A percentile compares a stretch with the other conserved stretches of the same genome.
These are phyloP conservation scores for Myanophis thanlyinensis DNA, from an alignment of 2,113 vertebrate genomes.

Conservation along the genomic window DNA sequence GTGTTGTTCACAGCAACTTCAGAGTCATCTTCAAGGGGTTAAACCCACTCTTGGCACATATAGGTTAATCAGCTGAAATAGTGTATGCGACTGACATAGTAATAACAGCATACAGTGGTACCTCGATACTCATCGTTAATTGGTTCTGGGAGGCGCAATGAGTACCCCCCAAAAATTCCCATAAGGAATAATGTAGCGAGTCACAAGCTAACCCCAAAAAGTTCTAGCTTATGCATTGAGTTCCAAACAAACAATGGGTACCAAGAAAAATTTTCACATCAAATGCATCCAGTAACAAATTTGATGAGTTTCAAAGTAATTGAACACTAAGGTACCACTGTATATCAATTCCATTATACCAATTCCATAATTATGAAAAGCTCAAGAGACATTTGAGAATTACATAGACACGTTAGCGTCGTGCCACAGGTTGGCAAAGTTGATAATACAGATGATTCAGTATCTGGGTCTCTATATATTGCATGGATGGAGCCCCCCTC, in stretches of 20 bases:
- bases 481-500: neutral
- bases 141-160: neutral
- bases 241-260: neutral
- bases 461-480: neutral
- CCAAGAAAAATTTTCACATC: neutral
- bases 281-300: neutral
- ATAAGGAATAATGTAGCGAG: neutral
- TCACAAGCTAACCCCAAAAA: neutral
- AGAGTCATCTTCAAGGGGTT: neutral
- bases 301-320: neutral
- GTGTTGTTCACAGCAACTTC: neutral
- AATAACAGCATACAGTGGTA: neutral
- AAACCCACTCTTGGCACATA: neutral
- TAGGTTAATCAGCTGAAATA: too few species aligned
- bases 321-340: neutral
- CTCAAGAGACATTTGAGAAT: neutral
- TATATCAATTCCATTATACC: neutral
- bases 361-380: neutral
- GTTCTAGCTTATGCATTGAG: neutral
- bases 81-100: neutral
- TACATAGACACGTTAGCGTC: neutral
- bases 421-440: neutral
- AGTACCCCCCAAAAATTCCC: neutral
- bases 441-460: neutral
- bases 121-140: neutral